Percentiles rank a stretch among this genome's conserved stretches.
Evolutionary conservation across 2,113 vertebrate genomes (phyloP).

Genomic region (Phyllostomus discolor): DNA sequence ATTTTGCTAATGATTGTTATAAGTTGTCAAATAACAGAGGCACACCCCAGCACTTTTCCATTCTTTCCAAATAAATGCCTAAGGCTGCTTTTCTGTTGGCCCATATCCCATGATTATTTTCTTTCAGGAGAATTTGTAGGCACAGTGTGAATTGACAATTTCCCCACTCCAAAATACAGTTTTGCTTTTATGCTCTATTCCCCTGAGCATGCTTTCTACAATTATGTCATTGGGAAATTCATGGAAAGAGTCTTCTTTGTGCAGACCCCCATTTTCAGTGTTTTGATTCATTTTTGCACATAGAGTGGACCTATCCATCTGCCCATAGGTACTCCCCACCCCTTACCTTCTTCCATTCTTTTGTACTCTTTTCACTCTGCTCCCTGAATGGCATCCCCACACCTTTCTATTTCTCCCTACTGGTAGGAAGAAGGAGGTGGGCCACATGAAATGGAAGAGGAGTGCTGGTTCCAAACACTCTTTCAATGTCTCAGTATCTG

Average conservation of each 20-base stretch:
- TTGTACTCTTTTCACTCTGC: background rate
- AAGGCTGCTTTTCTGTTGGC: background rate
- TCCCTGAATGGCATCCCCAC: background rate
- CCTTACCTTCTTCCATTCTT: background rate
- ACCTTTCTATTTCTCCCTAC: background rate
- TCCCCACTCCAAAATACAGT: background rate
- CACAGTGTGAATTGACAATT: background rate
- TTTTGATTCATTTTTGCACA: background rate
- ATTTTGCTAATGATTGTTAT: background rate
- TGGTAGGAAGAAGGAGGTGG: background rate
- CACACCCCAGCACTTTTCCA: background rate
- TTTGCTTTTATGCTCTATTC: background rate
- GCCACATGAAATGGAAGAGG: background rate
- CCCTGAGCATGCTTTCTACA: background rate
- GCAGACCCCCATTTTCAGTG: background rate
- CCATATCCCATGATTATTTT: background rate
- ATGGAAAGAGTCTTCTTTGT: background rate
- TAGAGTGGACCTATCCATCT: background rate
- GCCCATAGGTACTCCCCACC: background rate
- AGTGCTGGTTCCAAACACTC: background rate
- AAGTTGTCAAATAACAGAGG: background rate
- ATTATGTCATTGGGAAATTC: background rate
- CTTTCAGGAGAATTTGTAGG: background rate
- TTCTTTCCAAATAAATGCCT: background rate
- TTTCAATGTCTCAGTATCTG: background rate